Evolutionary conservation across 2,797 vertebrate genomes (phyloP).

Genomic region (Coregonus sp.): DNA sequence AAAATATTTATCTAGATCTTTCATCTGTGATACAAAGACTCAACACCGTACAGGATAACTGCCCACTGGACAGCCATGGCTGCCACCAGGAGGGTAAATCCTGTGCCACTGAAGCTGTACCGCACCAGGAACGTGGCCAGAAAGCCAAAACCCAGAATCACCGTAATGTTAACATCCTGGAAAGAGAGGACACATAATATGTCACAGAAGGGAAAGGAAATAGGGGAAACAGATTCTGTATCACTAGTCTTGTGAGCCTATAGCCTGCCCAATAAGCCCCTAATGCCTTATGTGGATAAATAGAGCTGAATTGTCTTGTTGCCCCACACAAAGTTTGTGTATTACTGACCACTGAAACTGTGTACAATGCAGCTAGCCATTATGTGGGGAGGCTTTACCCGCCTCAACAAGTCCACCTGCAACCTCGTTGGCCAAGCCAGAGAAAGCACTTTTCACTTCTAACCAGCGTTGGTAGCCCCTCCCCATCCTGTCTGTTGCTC

Average conservation of each 20-base stretch:
- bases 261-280: neutral
- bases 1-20: constrained; percentile 27
- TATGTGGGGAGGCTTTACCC: neutral
- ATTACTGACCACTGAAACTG: neutral
- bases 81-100: constrained; percentile 81
- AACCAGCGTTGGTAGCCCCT: constrained; percentile 47
- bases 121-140: constrained; percentile 78
- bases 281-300: no score
- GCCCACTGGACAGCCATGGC: constrained; percentile 84
- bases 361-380: neutral
- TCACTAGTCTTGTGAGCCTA: no score
- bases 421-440: neutral
- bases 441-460: constrained; percentile 31
- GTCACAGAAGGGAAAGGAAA: no score
- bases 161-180: constrained; percentile 85
- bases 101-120: constrained; percentile 81
- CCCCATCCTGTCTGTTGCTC: constrained; percentile 11
- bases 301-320: neutral
- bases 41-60: constrained; percentile 69
- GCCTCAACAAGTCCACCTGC: neutral
- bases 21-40: constrained; percentile 26
- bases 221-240: no score
- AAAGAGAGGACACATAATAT: neutral
- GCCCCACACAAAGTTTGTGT: neutral
- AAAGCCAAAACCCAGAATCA: constrained; percentile 88